Evolutionary conservation across 2,113 vertebrate genomes (phyloP).

Genomic region (Scortum barcoo): DNA sequence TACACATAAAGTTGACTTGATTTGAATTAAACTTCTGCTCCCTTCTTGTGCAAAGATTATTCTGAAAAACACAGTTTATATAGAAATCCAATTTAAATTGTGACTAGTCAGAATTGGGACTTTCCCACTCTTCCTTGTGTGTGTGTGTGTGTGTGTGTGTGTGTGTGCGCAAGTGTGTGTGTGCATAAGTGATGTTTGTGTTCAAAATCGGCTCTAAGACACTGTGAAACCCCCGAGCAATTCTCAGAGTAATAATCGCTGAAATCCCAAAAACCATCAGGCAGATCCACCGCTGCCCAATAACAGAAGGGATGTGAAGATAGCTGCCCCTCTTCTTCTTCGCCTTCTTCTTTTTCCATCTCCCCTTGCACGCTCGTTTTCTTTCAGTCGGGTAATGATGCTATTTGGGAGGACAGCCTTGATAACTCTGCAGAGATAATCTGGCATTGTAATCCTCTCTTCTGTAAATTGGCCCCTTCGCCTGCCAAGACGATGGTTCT

Average conservation of each 20-base stretch:
- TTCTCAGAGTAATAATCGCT: slow-evolving; percentile 50
- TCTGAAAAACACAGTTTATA: not conserved
- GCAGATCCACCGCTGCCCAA: slow-evolving; percentile 16
- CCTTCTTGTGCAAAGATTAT: not conserved
- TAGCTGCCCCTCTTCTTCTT: slow-evolving; percentile 21
- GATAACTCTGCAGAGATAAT: slow-evolving; percentile 65
- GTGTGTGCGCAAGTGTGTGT: not conserved
- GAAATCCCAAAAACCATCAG: slow-evolving; percentile 51
- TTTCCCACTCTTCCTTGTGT: not conserved
- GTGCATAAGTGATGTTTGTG: slow-evolving; percentile 14
- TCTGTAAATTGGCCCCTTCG: slow-evolving; percentile 65
- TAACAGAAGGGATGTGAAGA: slow-evolving; percentile 36
- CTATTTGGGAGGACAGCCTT: slow-evolving; percentile 48
- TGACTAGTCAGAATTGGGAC: not conserved
- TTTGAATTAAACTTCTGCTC: not conserved
- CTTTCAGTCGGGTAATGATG: slow-evolving; percentile 50
- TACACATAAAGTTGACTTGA: not conserved
- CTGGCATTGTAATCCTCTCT: slow-evolving; percentile 65
- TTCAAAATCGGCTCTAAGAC: slow-evolving; percentile 15
- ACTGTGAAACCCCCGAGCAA: slow-evolving; percentile 10
- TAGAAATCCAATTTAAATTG: not conserved
- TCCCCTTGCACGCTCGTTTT: slow-evolving; percentile 12
- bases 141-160: not conserved
- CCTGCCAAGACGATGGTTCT: slow-evolving; percentile 37
- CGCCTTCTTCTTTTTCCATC: slow-evolving; percentile 10